Evolutionary conservation across 2,113 vertebrate genomes (phyloP).

Genomic region (Aphyosemion australe): DNA sequence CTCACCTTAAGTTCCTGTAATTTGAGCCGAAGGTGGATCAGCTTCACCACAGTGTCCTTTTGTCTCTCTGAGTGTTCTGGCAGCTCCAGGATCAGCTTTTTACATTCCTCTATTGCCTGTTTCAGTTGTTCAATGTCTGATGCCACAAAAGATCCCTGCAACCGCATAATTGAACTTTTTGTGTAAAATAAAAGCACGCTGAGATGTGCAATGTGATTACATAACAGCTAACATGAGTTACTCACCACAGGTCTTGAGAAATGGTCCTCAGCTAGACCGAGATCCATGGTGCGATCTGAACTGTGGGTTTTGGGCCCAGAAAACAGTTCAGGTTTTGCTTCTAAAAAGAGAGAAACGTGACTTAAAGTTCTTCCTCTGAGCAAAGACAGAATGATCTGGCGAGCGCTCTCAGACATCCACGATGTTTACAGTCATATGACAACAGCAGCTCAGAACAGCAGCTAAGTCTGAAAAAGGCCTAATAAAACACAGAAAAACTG

Average conservation of each 20-base stretch:
- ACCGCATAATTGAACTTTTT: not conserved
- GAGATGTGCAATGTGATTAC: too few species aligned
- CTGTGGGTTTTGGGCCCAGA: conserved; percentile 74
- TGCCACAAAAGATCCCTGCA: conserved; percentile 88
- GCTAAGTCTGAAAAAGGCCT: not conserved
- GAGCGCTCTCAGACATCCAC: conserved; percentile 19
- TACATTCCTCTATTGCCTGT: conserved; percentile 93
- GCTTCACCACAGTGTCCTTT: conserved; percentile 93
- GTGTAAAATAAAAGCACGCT: not conserved
- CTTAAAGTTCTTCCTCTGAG: conserved; percentile 21
- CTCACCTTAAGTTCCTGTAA: conserved; percentile 94
- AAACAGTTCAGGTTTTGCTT: conserved; percentile 73
- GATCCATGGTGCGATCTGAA: conserved; percentile 85
- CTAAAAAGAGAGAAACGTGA: conserved; percentile 62
- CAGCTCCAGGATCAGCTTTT: conserved; percentile 88
- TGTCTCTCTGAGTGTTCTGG: conserved; percentile 94
- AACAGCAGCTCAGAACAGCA: conserved; percentile 4
- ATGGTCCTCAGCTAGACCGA: conserved; percentile 93
- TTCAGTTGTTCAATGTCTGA: conserved; percentile 89
- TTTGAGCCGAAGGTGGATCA: conserved; percentile 96
- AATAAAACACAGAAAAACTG: not conserved
- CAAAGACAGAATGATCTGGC: not conserved
- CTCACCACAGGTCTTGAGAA: conserved; percentile 92
- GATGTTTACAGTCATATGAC: conserved; percentile 31
- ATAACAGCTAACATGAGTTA: not conserved